Base-by-base conservation (phyloP, 2,797 vertebrate genomes). In the Liparis tanakae region DNA sequence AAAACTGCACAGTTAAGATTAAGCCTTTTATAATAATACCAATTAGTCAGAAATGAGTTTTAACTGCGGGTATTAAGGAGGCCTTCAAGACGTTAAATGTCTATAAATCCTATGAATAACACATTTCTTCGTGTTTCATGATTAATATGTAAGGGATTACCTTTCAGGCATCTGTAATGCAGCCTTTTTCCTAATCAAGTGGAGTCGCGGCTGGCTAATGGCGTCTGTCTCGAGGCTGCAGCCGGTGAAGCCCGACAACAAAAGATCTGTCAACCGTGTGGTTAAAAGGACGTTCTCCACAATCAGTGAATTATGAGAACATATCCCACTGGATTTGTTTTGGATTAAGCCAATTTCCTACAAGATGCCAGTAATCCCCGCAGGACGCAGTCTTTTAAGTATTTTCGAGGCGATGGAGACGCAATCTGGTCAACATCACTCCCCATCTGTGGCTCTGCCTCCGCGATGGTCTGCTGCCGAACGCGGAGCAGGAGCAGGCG, bases 291-390 rank as follows among this genome's bases (percentile, higher is more conserved):
- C 66, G 56, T 78, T 56, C 76, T 9, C 78, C 71, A 48, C 74
- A 33, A 71, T 53, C 58, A n/a, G 75, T 67, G 57, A 85, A 77
- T 88, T 63, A 61, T 64, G 6, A 72, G 75, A 79, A 78, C 70
- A 82, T 46, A 69, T 79, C 85, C 72, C 64, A 0, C 67, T 55
- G 85, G 89, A 84, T 90, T 91, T 90, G 69, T 78, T 86, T 79
- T 82, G 88, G 87, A 88, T 92, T 90, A 89, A 82, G 86, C 81
- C 89, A 89, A 83, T 91, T 91, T 92, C 80, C 84, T 64, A 64
- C 75, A 74, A 88, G 79, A 90, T 62, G 78, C 75, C 70, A 43
- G 63, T 91, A 91, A 91, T 93, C 91, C 85, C 78, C 18, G 33
- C 62, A 80, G 74, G 79, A 87, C 22, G 56, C 67, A 10, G 57